Percentiles rank a stretch among this genome's conserved stretches.
Conservation (phyloP, 2,888 invertebrate genomes). For the Heliconius sara region DNA sequence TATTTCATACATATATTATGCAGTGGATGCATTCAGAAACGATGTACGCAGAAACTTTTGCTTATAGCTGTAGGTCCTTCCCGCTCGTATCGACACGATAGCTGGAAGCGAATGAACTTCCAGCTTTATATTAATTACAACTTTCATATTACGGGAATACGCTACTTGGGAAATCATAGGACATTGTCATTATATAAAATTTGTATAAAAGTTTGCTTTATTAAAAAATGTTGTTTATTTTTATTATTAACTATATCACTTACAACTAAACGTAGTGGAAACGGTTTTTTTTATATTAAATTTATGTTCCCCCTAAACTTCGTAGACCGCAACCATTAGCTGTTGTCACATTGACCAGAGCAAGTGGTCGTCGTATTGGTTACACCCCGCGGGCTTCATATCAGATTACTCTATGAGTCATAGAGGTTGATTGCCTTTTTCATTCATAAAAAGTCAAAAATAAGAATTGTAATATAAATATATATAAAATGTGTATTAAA, state of each 20-base stretch:
- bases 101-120: not conserved
- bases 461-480: not conserved
- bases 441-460: slow-evolving; percentile 30
- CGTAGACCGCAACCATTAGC: slow-evolving; percentile 32
- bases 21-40: not conserved
- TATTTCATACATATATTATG: not conserved
- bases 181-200: not conserved
- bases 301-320: not conserved
- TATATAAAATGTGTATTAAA: not conserved
- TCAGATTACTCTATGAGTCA: slow-evolving; percentile 49
- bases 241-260: not conserved
- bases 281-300: not conserved
- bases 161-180: not conserved
- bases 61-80: not conserved
- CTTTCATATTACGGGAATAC: not conserved
- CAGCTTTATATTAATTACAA: not conserved
- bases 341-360: slow-evolving; percentile 33
- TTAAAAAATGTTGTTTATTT: not conserved
- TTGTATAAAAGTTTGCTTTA: not conserved
- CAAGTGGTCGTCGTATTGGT: slow-evolving; percentile 39
- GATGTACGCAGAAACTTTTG: not conserved
- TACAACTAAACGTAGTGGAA: not conserved
- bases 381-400: slow-evolving; percentile 54
- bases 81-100: not conserved
- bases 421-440: slow-evolving; percentile 41